Evolutionary conservation across 2,888 invertebrate species (phyloP).

Genomic region (Macaria notata): DNA sequence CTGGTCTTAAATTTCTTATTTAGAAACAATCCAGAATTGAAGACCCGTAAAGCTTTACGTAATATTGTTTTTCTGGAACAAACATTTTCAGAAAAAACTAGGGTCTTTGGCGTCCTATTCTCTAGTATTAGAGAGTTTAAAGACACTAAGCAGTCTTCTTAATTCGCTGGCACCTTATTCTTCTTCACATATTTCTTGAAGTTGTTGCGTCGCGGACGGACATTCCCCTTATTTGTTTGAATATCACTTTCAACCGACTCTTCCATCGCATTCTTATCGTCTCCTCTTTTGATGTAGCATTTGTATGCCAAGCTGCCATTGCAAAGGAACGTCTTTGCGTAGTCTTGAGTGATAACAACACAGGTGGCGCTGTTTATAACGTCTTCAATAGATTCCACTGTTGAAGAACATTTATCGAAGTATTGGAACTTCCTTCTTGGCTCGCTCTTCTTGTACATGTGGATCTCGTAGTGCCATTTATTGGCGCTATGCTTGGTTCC

Average conservation of each 20-base stretch:
- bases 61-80: no score
- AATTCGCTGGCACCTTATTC: background rate
- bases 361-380: constrained; percentile 46
- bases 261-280: background rate
- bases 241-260: background rate
- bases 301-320: constrained; percentile 27
- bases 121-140: no score
- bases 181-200: constrained; percentile 10
- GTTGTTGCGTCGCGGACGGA: constrained; percentile 1
- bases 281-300: constrained; percentile 24
- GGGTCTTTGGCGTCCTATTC: no score
- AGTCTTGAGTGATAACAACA: constrained; percentile 42
- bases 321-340: constrained; percentile 28
- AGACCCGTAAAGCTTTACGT: no score
- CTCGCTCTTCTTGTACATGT: constrained; percentile 60
- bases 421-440: constrained; percentile 54
- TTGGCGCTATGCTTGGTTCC: constrained; percentile 54
- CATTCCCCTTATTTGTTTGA: background rate
- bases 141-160: no score
- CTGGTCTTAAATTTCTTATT: no score
- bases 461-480: constrained; percentile 66
- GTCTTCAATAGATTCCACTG: constrained; percentile 37
- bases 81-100: no score
- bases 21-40: no score
- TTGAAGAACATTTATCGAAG: constrained; percentile 46